Evolutionary conservation across 2,888 invertebrate species (phyloP), one percentile per base, ranked within the genome.

Genomic region (Andrena hattorfiana): DNA sequence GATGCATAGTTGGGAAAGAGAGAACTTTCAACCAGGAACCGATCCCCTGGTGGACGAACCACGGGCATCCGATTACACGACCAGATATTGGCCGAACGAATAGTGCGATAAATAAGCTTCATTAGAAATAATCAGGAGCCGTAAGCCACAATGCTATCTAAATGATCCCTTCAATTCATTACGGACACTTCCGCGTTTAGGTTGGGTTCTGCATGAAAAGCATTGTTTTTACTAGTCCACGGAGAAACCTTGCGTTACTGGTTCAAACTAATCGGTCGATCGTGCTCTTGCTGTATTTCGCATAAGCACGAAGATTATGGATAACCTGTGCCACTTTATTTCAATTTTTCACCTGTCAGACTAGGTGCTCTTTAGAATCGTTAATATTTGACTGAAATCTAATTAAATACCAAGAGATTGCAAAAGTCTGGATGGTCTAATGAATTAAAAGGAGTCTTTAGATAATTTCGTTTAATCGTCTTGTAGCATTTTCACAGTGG

Each of bases 111-210:
- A 88, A 88, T 86, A 86, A 83, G 85, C 88, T 89, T 89, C 89
- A 81, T 90, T 89, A 89, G 86, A 87, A 90, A 90, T 86, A 89
- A 89, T 89, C 87, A 85, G 84, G 73, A 83, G 73, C 74, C 74
- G 75, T 75, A 56, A 72, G 77, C 66, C 54, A 87, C 85, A 87
- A 87, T 87, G 82, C 78, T 85, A 87, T 87, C 87, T 87, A 87
- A 87, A 85, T 79, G 87, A 85, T 84, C 73, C 81, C 71, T 74
- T 81, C 84, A 81, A 87, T 87, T 87, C 85, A 86, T 77, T 81
- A 81, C 69, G 51, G 66, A 71, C 63, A 75, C 79, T 83, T 83
- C 82, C 82, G 79, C 63, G 68, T 83, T 80, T 49, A 62, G 59
- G 26, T 42, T 48, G 59, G 68, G 59, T 49, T 68, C 79, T 48